Evolutionary conservation across 2,113 vertebrate species (phyloP).

Genomic region (Psilopsiagon aurifrons): DNA sequence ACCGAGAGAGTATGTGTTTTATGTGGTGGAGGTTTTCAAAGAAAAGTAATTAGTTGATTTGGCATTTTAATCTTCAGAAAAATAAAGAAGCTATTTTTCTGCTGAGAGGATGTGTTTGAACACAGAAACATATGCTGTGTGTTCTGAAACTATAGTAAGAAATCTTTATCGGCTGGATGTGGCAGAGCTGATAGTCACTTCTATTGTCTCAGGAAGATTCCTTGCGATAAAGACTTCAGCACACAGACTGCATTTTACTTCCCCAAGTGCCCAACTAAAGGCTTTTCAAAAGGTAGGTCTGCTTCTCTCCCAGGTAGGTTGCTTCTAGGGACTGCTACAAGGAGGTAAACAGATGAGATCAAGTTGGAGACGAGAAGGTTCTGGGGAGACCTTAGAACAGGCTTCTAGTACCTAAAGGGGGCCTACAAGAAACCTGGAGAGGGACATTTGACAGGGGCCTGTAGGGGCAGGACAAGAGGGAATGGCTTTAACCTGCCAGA

Average conservation of each 20-base stretch:
- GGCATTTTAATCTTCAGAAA: conserved; percentile 66
- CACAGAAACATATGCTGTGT: neutral
- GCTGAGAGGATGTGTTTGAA: conserved; percentile 33
- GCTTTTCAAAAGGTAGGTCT: neutral
- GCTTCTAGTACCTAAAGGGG: neutral
- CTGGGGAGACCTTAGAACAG: neutral
- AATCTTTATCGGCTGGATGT: neutral
- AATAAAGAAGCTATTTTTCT: conserved; percentile 53
- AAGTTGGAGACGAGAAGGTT: neutral
- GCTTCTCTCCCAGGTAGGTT: neutral
- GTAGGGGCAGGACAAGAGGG: neutral
- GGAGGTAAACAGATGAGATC: neutral
- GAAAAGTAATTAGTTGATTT: conserved; percentile 62
- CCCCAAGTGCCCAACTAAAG: neutral
- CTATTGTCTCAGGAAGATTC: neutral
- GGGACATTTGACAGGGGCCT: neutral
- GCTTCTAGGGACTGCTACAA: neutral
- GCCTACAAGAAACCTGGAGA: neutral
- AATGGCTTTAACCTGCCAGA: neutral
- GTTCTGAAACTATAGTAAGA: conserved; percentile 6
- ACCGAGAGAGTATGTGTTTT: neutral
- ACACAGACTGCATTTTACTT: neutral
- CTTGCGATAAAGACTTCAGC: neutral
- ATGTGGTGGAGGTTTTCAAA: conserved; percentile 57
- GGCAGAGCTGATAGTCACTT: neutral